Percentiles rank a stretch among this genome's conserved stretches.
These are phyloP conservation scores for Leptinotarsa rubiginosa DNA, from an alignment of 2,888 invertebrate species.

Conservation along the genomic window DNA sequence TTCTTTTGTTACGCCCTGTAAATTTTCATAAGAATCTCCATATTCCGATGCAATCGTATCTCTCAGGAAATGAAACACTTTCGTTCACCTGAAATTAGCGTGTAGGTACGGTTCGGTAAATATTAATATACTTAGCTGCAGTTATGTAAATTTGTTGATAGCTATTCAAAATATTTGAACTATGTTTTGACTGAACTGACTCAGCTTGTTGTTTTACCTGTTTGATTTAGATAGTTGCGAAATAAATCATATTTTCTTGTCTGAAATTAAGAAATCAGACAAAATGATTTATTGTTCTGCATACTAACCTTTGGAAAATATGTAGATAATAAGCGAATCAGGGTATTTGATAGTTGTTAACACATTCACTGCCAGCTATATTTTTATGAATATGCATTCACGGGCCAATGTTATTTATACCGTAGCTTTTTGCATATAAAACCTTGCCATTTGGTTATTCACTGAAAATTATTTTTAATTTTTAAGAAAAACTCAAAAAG, in stretches of 20 bases:
- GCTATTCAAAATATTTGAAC: constrained; percentile 6
- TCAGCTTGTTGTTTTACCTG: constrained; percentile 8
- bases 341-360: neutral
- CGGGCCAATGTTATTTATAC: neutral
- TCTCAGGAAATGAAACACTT: neutral
- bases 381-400: neutral
- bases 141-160: constrained; percentile 13
- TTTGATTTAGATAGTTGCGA: constrained; percentile 5
- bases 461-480: neutral
- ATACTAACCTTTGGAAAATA: too few relatives aligned
- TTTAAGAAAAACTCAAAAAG: neutral
- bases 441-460: neutral
- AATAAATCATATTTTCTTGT: neutral
- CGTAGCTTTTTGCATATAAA: neutral
- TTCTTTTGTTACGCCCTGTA: neutral
- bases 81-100: constrained; percentile 3
- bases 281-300: neutral
- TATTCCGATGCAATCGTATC: neutral
- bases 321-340: too few relatives aligned
- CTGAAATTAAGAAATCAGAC: neutral
- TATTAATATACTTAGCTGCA: constrained; percentile 3
- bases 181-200: neutral
- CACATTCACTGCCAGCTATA: neutral
- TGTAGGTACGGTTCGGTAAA: constrained; percentile 1
- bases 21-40: neutral